Conservation (phyloP, 2,888 invertebrate species). For the Ferrisia virgata region DNA sequence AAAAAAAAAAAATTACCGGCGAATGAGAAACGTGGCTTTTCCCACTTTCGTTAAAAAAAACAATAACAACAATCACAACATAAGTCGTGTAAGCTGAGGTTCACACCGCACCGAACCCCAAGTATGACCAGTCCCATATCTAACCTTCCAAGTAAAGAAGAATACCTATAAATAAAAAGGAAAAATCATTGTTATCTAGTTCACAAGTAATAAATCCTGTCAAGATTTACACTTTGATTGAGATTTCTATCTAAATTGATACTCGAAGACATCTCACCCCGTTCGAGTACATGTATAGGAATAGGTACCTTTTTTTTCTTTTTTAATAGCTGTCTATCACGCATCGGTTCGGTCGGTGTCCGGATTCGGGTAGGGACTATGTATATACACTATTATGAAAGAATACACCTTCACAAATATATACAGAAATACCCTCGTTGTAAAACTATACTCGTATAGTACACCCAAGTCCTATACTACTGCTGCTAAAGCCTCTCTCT, state of each 20-base stretch:
- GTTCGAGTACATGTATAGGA: neutral
- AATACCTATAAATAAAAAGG: neutral
- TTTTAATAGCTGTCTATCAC: slow-evolving; percentile 29
- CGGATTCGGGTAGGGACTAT: neutral
- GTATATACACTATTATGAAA: neutral
- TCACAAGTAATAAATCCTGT: neutral
- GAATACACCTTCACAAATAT: neutral
- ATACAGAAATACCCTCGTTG: neutral
- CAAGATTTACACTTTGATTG: slow-evolving; percentile 16
- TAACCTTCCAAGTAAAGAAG: neutral
- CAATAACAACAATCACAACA: no score
- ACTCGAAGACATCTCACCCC: slow-evolving; percentile 20
- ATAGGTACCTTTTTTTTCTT: no score
- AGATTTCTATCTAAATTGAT: slow-evolving; percentile 23
- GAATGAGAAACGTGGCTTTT: no score
- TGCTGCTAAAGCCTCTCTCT: no score
- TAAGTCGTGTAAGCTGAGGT: no score
- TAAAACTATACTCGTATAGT: neutral
- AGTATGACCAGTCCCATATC: no score
- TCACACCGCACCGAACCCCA: neutral
- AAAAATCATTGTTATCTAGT: neutral
- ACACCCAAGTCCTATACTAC: neutral
- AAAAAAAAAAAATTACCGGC: no score
- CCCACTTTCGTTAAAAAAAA: no score
- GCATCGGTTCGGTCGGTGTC: neutral